Conservation (phyloP, 2,888 invertebrate species). For the Pollenia angustigena region DNA sequence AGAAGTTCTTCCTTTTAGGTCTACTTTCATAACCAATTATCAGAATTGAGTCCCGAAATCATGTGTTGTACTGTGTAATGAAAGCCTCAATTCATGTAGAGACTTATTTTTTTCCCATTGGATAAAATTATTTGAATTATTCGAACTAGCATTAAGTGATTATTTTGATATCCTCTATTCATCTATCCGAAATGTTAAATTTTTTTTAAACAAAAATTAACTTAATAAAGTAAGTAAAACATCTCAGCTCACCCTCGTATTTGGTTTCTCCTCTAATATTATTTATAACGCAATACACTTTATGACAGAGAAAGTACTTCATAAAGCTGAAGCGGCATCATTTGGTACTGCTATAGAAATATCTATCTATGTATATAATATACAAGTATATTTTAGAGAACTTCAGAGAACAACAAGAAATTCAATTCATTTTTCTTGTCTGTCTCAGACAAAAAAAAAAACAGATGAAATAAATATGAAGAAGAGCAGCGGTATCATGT, state of each 20-base stretch:
- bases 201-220: not conserved
- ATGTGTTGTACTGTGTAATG: too few species aligned
- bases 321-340: constrained; percentile 23
- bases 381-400: constrained; percentile 1
- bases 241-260: not conserved
- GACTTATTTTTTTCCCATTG: too few species aligned
- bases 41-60: too few species aligned
- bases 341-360: constrained; percentile 42
- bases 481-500: constrained; percentile 28
- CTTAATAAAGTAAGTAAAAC: not conserved
- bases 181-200: not conserved
- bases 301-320: constrained; percentile 47
- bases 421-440: constrained; percentile 57
- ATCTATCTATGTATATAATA: constrained; percentile 2
- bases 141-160: too few species aligned
- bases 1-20: too few species aligned
- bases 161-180: too few species aligned
- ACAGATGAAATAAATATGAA: constrained; percentile 15
- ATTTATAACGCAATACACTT: constrained; percentile 51
- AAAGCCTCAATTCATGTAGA: too few species aligned
- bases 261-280: not conserved
- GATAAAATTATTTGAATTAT: too few species aligned
- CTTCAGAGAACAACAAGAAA: constrained; percentile 22
- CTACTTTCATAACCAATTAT: too few species aligned
- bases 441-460: constrained; percentile 19